These are phyloP conservation scores for Campoletis sonorensis DNA, from an alignment of 1,140 invertebrate genomes.

Conservation along the genomic window DNA sequence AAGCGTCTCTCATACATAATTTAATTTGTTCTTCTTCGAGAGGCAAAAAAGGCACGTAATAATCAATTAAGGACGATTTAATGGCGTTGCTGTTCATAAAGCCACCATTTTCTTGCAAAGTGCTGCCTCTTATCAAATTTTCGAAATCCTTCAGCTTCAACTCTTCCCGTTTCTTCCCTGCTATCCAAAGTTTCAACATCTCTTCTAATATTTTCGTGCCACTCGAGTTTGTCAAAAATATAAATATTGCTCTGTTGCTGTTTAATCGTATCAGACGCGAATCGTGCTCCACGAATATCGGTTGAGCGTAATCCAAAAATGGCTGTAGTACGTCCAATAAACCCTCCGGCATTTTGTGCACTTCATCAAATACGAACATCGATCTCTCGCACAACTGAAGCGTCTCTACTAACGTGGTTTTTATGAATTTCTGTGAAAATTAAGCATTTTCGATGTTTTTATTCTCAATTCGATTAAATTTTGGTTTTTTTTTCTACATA, in stretches of 20 bases:
- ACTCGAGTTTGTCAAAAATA: conserved; percentile 94
- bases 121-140: conserved; percentile 81
- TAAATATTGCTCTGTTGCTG: conserved; percentile 88
- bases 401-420: conserved; percentile 78
- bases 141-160: conserved; percentile 87
- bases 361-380: conserved; percentile 98
- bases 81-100: conserved; percentile 88
- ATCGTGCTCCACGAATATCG: conserved; percentile 39
- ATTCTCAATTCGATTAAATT: not conserved
- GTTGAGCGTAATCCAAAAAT: conserved; percentile 85
- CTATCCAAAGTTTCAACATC: conserved; percentile 80
- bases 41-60: conserved; percentile 96
- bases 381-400: conserved; percentile 85
- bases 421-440: conserved; percentile 77
- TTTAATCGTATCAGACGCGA: conserved; percentile 70
- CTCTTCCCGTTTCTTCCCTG: conserved; percentile 82
- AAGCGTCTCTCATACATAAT: conserved; percentile 82
- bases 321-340: conserved; percentile 91
- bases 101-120: conserved; percentile 88
- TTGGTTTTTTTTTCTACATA: not conserved
- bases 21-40: conserved; percentile 90
- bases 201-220: conserved; percentile 82
- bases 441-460: not conserved
- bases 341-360: conserved; percentile 93
- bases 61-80: conserved; percentile 89